Conservation (phyloP, 2,888 invertebrate genomes). For the Drosophila ustulata region DNA sequence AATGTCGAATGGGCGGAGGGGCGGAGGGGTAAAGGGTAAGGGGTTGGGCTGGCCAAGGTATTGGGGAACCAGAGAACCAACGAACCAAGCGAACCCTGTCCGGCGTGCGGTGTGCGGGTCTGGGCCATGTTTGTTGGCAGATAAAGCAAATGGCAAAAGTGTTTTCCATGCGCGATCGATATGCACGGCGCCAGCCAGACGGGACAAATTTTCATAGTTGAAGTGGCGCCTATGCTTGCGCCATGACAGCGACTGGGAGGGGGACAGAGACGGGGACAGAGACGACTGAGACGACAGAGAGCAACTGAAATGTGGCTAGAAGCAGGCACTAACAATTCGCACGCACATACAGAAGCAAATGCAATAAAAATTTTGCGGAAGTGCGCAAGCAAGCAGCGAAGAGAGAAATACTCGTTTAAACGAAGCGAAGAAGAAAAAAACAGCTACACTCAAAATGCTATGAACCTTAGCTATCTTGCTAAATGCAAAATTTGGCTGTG, state of each 20-base stretch:
- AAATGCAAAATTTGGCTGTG: slow-evolving; percentile 8
- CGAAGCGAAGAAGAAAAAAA: slow-evolving; percentile 39
- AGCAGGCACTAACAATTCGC: slow-evolving; percentile 76
- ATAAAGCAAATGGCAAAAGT: slow-evolving; percentile 79
- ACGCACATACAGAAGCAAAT: slow-evolving; percentile 63
- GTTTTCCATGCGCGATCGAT: slow-evolving; percentile 81
- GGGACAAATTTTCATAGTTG: slow-evolving; percentile 83
- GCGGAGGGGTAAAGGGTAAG: too few relatives aligned
- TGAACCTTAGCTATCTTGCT: slow-evolving; percentile 23
- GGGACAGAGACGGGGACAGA: slow-evolving; percentile 4
- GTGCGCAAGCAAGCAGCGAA: slow-evolving; percentile 60
- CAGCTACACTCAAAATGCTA: slow-evolving; percentile 8
- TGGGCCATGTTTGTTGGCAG: slow-evolving; percentile 74
- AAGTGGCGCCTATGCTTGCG: slow-evolving; percentile 80
- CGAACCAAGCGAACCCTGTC: slow-evolving; percentile 63
- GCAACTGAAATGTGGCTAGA: slow-evolving; percentile 70
- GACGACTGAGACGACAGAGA: slow-evolving; percentile 6
- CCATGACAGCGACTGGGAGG: slow-evolving; percentile 2
- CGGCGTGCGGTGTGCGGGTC: slow-evolving; percentile 48
- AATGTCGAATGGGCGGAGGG: slow-evolving; percentile 40
- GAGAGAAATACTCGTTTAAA: not conserved
- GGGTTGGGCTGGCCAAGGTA: not conserved
- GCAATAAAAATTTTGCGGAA: slow-evolving; percentile 81
- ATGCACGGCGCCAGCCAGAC: slow-evolving; percentile 81
- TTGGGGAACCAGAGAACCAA: slow-evolving; percentile 36